A percentile compares a stretch with the other conserved stretches of the same genome.
phyloP scores from a whole-genome alignment of 2,888 invertebrate genomes.

The Rhyacophila evoluta region DNA sequence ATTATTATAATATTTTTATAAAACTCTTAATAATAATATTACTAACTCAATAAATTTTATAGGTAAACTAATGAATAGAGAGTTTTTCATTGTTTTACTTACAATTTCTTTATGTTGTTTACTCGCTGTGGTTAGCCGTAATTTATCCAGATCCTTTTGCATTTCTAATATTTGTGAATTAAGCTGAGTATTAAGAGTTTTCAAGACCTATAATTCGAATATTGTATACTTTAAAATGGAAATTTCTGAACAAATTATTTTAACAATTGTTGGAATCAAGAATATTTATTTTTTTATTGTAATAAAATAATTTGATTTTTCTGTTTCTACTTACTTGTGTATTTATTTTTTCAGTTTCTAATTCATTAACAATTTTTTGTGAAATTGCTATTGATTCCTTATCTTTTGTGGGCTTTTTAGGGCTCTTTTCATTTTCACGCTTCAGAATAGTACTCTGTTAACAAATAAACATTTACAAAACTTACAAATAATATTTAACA shows the following conservation, averaged over 20 bases:
- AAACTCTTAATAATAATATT: too few relatives aligned
- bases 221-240: background rate
- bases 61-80: too few relatives aligned
- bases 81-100: too few relatives aligned
- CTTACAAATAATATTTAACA: too few relatives aligned
- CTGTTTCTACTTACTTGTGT: too few relatives aligned
- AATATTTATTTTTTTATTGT: too few relatives aligned
- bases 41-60: too few relatives aligned
- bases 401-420: background rate
- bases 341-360: constrained; percentile 10
- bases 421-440: background rate
- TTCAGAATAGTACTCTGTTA: background rate
- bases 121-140: background rate
- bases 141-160: constrained; percentile 34
- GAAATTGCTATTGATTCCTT: background rate
- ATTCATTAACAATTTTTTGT: background rate
- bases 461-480: background rate
- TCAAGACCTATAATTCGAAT: constrained; percentile 32
- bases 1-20: too few relatives aligned
- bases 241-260: background rate
- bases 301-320: too few relatives aligned
- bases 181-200: constrained; percentile 30
- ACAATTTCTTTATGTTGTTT: background rate
- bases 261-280: too few relatives aligned
- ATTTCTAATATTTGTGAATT: constrained; percentile 32